phyloP scores from a whole-genome alignment of 2,888 invertebrate genomes.

The Operophtera brumata region DNA sequence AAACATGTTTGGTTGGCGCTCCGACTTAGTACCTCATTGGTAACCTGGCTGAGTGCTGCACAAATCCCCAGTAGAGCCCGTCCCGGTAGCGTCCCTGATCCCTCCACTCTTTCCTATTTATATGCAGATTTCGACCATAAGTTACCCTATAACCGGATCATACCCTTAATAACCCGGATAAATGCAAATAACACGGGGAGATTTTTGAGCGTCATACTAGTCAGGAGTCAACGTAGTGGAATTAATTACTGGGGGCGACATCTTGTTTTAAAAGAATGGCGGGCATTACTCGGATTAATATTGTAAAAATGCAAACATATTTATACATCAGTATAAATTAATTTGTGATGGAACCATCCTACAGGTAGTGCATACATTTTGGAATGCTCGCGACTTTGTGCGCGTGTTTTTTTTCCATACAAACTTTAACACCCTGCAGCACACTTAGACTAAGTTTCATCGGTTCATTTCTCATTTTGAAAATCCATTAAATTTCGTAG shows the following conservation, averaged over 20 bases:
- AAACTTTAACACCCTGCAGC: slow-evolving; percentile 1
- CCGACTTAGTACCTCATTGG: slow-evolving; percentile 13
- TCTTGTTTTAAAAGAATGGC: slow-evolving; percentile 66
- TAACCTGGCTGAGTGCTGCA: slow-evolving; percentile 8
- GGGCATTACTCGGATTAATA: slow-evolving; percentile 60
- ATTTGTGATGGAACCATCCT: background rate
- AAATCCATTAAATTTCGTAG: too few species aligned
- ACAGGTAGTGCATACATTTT: background rate
- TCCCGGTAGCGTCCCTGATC: slow-evolving; percentile 38
- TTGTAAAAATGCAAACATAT: slow-evolving; percentile 29
- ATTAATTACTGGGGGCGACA: slow-evolving; percentile 74
- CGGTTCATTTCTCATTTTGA: too few species aligned
- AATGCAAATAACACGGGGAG: slow-evolving; percentile 64
- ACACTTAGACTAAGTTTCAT: too few species aligned
- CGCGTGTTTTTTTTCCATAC: too few species aligned
- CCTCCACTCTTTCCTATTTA: slow-evolving; percentile 71
- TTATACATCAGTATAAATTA: background rate
- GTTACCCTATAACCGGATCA: slow-evolving; percentile 75
- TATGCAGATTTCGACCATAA: slow-evolving; percentile 80
- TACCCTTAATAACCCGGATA: slow-evolving; percentile 71
- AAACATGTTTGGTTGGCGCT: background rate
- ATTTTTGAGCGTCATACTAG: slow-evolving; percentile 56
- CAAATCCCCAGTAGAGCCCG: slow-evolving; percentile 13
- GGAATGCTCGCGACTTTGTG: too few species aligned
- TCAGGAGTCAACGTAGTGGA: slow-evolving; percentile 62